Evolutionary conservation across 2,797 vertebrate genomes (phyloP), one percentile per base, ranked within the genome.

Genomic region (Anguilla megastoma): DNA sequence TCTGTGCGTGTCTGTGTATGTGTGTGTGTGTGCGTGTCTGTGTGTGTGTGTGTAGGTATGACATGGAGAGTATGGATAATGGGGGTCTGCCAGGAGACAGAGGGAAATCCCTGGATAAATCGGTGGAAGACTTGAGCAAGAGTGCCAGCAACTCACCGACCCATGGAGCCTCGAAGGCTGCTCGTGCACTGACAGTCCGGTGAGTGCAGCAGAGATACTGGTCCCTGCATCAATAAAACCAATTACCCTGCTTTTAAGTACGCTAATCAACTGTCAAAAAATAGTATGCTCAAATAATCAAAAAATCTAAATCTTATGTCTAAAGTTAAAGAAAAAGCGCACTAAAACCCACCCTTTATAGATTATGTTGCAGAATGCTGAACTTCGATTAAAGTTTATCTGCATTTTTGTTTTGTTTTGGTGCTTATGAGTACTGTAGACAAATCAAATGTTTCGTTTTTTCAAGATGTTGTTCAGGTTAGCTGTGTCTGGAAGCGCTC

Each of bases 71-170:
- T 0, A 0, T 97, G 3, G 98, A 99, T 92, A 98, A 97, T 0
- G 98, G 97, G 0, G 93, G 96, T 87, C 91, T 94, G 0, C 86
- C 95, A 85, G 90, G 96, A 92, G 93, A 99, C 85, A 90, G 96
- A 92, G 93, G 91, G 54, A 98, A 96, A 89, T 87, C 94, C 0
- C 89, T 95, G 48, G 97, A 98, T 84, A 94, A 96, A 89, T 99
- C 98, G 0, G 91, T 99, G 93, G 98, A 99, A 90, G 98, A 99
- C 91, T 93, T 99, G 92, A 97, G 94, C 93, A 98, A 96, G 90
- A 95, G 91, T 89, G 90, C 84, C 90, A 91, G 91, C 88, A 91
- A 94, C 0, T 94, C 96, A 0, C 96, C 96, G 0, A 91, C 96
- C 0, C 96, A 96, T 10, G 95, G 96, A 87, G 87, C 96, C 91